phyloP scores from a whole-genome alignment of 1,140 invertebrate genomes.

The Microplitis mediator region DNA sequence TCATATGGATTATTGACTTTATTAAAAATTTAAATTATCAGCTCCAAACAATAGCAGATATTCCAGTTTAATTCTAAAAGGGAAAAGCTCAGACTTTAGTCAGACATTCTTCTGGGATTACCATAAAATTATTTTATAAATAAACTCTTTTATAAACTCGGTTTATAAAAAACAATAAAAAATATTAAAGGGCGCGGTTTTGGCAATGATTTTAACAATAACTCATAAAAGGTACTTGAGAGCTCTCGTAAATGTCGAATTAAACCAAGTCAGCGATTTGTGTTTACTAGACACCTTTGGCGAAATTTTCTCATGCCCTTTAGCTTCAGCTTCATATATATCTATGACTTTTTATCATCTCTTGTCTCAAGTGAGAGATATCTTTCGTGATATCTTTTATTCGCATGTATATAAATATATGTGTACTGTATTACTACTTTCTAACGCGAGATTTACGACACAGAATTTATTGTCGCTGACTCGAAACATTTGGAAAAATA shows the following conservation, averaged over 20 bases:
- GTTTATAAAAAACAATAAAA: not conserved
- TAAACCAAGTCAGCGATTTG: slow-evolving; percentile 28
- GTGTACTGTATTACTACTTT: not conserved
- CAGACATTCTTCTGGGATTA: too few relatives aligned
- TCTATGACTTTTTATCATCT: too few relatives aligned
- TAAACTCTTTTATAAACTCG: too few relatives aligned
- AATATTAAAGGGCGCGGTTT: not conserved
- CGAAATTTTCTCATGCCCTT: not conserved
- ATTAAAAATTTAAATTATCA: not conserved
- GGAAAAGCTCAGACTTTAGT: too few relatives aligned
- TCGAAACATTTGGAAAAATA: not conserved
- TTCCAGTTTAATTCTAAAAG: too few relatives aligned
- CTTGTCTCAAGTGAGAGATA: too few relatives aligned
- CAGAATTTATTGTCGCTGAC: slow-evolving; percentile 5
- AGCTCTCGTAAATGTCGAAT: slow-evolving; percentile 8
- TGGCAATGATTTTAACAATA: too few relatives aligned
- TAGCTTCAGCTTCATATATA: too few relatives aligned
- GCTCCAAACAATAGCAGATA: not conserved
- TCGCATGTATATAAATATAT: not conserved
- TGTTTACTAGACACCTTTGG: slow-evolving; percentile 11
- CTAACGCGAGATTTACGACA: not conserved
- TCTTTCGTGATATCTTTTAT: not conserved
- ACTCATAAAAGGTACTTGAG: slow-evolving; percentile 6
- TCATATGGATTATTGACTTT: not conserved
- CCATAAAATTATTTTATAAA: too few relatives aligned